phyloP scores from a whole-genome alignment of 2,888 invertebrate genomes.

The Mycalesis mineus region DNA sequence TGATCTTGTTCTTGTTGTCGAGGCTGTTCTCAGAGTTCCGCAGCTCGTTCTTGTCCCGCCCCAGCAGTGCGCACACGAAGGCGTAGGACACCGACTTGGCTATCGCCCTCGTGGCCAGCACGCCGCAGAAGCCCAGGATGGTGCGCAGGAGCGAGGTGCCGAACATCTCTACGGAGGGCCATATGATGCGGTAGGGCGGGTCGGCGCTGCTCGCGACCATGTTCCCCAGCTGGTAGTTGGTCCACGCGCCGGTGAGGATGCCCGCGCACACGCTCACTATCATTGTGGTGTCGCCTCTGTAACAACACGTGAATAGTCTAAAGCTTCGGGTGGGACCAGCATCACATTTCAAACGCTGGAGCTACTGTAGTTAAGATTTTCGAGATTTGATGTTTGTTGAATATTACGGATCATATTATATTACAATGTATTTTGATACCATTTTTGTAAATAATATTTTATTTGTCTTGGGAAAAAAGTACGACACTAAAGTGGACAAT shows the following conservation, averaged over 20 bases:
- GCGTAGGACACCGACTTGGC: constrained; percentile 84
- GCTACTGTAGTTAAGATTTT: no score
- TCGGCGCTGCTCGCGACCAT: constrained; percentile 77
- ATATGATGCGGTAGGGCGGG: constrained; percentile 87
- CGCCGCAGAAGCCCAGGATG: constrained; percentile 85
- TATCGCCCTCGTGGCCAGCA: constrained; percentile 82
- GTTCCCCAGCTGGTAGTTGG: constrained; percentile 88
- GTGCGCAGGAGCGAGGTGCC: constrained; percentile 83
- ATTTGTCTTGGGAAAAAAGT: no score
- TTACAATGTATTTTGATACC: no score
- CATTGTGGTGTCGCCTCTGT: constrained; percentile 92
- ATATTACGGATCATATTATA: no score
- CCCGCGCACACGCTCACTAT: constrained; percentile 90
- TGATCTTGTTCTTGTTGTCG: constrained; percentile 83
- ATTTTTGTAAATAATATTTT: no score
- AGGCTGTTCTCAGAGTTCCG: constrained; percentile 81
- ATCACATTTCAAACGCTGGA: no score
- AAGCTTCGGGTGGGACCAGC: no score
- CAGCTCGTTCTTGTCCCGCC: constrained; percentile 82
- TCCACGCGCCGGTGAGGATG: constrained; percentile 88
- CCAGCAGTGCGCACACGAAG: constrained; percentile 83
- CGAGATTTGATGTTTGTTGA: no score
- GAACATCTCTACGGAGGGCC: constrained; percentile 86
- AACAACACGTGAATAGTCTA: constrained; percentile 40
- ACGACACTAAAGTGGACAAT: no score